Percentiles rank a stretch among this genome's conserved stretches.
Conservation (phyloP, 2,888 invertebrate species). For the Drosophila mayaguana region DNA sequence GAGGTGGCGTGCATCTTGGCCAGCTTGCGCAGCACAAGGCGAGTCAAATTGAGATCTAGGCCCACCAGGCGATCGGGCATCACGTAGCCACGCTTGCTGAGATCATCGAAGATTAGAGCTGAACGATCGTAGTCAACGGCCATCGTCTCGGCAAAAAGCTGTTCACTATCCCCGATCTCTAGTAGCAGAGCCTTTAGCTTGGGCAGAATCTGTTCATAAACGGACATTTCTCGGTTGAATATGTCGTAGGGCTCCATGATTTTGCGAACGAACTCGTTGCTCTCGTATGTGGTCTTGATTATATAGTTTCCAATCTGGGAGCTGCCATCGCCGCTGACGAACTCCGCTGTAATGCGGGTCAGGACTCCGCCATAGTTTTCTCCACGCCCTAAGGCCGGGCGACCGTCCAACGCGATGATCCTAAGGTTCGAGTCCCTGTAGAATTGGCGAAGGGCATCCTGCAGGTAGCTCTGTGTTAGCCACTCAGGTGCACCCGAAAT, state of each 20-base stretch:
- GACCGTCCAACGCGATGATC: conserved; percentile 58
- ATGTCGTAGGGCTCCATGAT: conserved; percentile 82
- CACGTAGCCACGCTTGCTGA: conserved; percentile 69
- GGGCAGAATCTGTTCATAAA: conserved; percentile 83
- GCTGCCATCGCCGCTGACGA: conserved; percentile 43
- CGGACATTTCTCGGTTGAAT: conserved; percentile 83
- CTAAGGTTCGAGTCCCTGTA: conserved; percentile 70
- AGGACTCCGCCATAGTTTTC: conserved; percentile 83
- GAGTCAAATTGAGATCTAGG: conserved; percentile 84
- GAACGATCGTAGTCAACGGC: conserved; percentile 79
- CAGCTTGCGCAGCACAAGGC: conserved; percentile 84
- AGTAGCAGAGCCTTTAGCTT: conserved; percentile 75
- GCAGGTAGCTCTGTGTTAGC: conserved; percentile 76
- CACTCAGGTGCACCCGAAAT: conserved; percentile 72
- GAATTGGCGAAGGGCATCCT: conserved; percentile 66
- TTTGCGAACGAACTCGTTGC: conserved; percentile 74
- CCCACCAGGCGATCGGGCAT: conserved; percentile 82
- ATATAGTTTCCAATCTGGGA: conserved; percentile 71
- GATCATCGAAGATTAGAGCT: conserved; percentile 83
- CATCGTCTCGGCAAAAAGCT: conserved; percentile 82
- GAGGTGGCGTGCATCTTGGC: conserved; percentile 86
- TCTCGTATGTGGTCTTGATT: conserved; percentile 81
- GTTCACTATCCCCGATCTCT: conserved; percentile 74
- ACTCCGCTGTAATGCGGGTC: conserved; percentile 74
- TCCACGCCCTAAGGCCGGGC: conserved; percentile 81